Evolutionary conservation across 1,140 invertebrate genomes (phyloP), one percentile per base, ranked within the genome.

Genomic region (Campodea augens): DNA sequence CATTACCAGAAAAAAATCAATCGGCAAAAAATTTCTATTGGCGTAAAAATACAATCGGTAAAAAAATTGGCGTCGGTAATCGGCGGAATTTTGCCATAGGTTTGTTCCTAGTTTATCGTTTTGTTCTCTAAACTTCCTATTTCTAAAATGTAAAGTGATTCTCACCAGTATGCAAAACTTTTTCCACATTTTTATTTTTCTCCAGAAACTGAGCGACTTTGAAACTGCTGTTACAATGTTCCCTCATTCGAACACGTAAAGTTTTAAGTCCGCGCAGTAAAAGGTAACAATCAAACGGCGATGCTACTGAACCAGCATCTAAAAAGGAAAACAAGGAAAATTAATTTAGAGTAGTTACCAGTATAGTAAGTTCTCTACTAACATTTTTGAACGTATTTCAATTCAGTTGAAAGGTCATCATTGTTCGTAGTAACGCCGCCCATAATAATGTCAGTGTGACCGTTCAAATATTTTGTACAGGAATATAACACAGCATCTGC

Each of bases 401-500:
- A 54, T 51, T 62, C 55, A 38, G 70, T 56, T 48, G 61, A 59
- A 2, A 73, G 43, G 18, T 60, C 60, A 29, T 68, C 61, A 49
- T 60, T 57, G 49, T 67, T 74, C 10, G 66, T 63, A 27, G 64
- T 62, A 25, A 68, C 55, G 39, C 57, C 62, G 13, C 75, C 75
- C 77, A 79, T 78, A 3, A 78, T 68, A 43, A 74, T 71, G 64
- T 78, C 75, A 25, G 68, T 64, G 55, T 78, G 75, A 7, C 74
- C 75, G 60, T 79, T 79, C 58, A 79, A 73, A 49, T 78, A 80
- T 56, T 80, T 80, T 1, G 75, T 74, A 29, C 73, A 52, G 0
- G 75, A 79, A 59, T 79, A 73, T 52, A 75, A 59, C 13, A 68
- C 68, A 41, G 77, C 63, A 57, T 80, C 75, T 25, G 73, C 75